Conservation (phyloP, 2,113 vertebrate genomes). For the Eleginops maclovinus region DNA sequence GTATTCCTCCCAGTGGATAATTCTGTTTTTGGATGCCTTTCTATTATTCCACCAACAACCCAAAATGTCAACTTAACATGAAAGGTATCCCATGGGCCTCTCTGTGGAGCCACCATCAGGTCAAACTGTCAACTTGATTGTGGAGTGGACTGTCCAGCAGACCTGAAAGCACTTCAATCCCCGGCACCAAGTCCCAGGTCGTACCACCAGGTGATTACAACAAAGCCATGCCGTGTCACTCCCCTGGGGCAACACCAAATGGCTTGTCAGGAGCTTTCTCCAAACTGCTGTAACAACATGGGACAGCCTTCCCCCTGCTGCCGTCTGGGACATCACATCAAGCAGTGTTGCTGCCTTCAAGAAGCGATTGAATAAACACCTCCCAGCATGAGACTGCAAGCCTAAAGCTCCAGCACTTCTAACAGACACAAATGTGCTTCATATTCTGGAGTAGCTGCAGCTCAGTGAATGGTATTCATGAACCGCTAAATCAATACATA, state of each 20-base stretch:
- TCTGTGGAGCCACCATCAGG: not conserved
- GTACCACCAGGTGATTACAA: not conserved
- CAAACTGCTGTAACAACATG: not conserved
- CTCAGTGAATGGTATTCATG: too few relatives aligned
- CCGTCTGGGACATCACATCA: too few relatives aligned
- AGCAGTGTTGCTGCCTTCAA: too few relatives aligned
- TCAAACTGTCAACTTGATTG: constrained; percentile 1
- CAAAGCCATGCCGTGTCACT: not conserved
- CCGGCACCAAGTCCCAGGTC: not conserved
- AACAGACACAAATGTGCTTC: too few relatives aligned
- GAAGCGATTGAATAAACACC: too few relatives aligned
- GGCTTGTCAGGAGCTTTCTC: not conserved
- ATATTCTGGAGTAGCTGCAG: too few relatives aligned
- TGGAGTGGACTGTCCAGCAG: too few relatives aligned
- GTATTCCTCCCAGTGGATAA: not conserved
- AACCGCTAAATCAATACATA: too few relatives aligned
- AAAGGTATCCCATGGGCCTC: not conserved
- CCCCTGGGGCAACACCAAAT: not conserved
- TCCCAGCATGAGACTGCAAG: too few relatives aligned
- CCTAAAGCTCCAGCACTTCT: too few relatives aligned
- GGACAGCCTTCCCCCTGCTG: too few relatives aligned
- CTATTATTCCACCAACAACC: not conserved
- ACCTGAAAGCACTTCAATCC: not conserved
- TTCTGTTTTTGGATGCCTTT: not conserved
- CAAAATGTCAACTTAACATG: not conserved